Evolutionary conservation across 2,888 invertebrate genomes (phyloP), one percentile per base, ranked within the genome.

Genomic region (Melipona beecheii): DNA sequence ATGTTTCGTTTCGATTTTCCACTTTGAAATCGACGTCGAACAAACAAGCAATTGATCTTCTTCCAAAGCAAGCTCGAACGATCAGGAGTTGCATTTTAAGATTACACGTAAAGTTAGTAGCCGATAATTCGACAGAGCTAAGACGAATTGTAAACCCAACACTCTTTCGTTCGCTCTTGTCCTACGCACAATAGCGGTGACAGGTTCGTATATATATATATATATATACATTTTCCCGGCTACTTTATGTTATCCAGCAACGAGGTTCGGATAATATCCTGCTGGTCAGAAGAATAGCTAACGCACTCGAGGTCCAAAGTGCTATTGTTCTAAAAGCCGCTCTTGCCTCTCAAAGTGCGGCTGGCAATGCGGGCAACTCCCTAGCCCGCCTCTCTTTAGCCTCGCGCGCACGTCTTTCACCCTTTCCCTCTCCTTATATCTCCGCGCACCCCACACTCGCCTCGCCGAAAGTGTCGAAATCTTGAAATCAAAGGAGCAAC

Each of bases 311-410:
- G 85, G 66, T 74, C 52, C 86, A 31, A 84, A 89, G 91, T 87
- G 86, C 90, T 87, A 91, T 91, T 91, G 91, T 91, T 90, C 88
- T 88, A 91, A 89, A 90, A 90, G 87, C 85, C 88, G 85, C 75
- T 80, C 86, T 75, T 49, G 83, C 77, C 82, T 83, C 76, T 87
- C 74, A 81, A 84, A 81, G 68, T 31, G 73, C 80, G 76, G 56
- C 77, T 27, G 52, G 75, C 75, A 75, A 81, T 87, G 87, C 87
- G 89, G 86, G 85, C 77, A 50, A 82, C 68, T 83, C 78, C 70
- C 75, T 74, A 60, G 70, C 49, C 62, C 66, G 60, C 49, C 43
- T 52, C 76, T 69, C 78, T 62, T 69, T 54, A 70, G 56, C 68
- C 56, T 49, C 13, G 27, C 21, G 21, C 78, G 21, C 82, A 27